A percentile compares a stretch with the other conserved stretches of the same genome.
phyloP scores from a whole-genome alignment of 2,113 vertebrate species.

The Lasiurus cinereus region DNA sequence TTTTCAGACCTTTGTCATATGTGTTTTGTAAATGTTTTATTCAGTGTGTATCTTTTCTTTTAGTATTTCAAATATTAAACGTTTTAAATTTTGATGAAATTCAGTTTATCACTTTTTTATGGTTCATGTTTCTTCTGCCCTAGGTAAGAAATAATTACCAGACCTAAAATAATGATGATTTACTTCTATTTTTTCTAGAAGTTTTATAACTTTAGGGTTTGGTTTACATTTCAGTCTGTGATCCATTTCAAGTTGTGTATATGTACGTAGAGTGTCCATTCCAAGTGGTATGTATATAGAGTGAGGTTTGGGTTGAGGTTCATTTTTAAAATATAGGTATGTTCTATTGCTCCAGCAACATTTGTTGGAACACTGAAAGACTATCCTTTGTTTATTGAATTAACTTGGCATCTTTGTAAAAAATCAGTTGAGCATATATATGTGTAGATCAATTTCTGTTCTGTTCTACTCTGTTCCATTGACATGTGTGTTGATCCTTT shows the following conservation, averaged over 20 bases:
- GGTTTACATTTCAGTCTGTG: constrained; percentile 44
- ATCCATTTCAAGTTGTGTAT: constrained; percentile 11
- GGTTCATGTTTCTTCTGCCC: background rate
- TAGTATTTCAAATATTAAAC: background rate
- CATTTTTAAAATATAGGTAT: background rate
- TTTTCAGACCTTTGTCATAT: background rate
- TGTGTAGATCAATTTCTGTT: background rate
- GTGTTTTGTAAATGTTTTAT: constrained; percentile 24
- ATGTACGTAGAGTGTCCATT: background rate
- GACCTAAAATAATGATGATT: constrained; percentile 35
- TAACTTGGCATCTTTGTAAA: constrained; percentile 20
- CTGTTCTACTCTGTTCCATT: background rate
- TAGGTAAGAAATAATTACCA: constrained; percentile 34
- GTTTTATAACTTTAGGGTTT: constrained; percentile 22
- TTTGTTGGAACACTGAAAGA: constrained; percentile 48
- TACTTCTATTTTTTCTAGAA: background rate
- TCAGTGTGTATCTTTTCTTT: constrained; percentile 9
- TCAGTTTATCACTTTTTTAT: background rate
- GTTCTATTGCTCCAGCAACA: background rate
- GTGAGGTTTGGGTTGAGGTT: background rate
- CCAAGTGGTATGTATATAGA: background rate
- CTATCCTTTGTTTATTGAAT: constrained; percentile 5
- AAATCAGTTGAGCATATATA: background rate
- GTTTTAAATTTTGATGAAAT: constrained; percentile 40
- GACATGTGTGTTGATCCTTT: constrained; percentile 16